Evolutionary conservation across 2,888 invertebrate species (phyloP), one percentile per base, ranked within the genome.

Genomic region (Dasysyrphus tricinctus): DNA sequence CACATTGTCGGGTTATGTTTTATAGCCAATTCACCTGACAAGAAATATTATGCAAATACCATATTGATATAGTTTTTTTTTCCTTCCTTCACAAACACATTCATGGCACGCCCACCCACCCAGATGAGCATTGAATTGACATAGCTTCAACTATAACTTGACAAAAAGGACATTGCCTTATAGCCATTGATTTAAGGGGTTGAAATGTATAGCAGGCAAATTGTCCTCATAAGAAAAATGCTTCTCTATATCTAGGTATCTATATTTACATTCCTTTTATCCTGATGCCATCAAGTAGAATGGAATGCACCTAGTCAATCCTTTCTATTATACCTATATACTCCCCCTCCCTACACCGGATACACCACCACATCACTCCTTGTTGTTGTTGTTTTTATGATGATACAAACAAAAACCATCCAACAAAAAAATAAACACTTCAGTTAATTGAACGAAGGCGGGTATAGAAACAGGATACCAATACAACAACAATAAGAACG

Each of bases 401-500:
- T 54, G n/a, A 54, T 19, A 49, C 16, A 65, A 39, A 69, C 37
- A 37, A 39, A 42, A 57, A 29, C 24, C 54, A 51, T 54, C n/a
- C 12, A 39, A 63, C 70, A 82, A 69, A 67, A 57, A 59, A 37
- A 47, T 39, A 80, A 84, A 84, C 80, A 80, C 84, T 84, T 76
- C 76, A 80, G 32, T 76, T 84, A 80, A 84, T 84, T 84, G 84
- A 80, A 80, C 80, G 44, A 79, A 57, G 44, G 44, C 9, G 51
- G 42, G 32, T 16, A 42, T 54, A 14, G 44, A 67, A 37, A 47
- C 29, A 39, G 54, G 24, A 47, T 11, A 34, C 11, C 47, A 12
- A 51, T 37, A 69, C 51, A 29, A 51, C 12, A 56, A 16, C 44
- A 44, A 19, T 54, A 44, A 3, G 65, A 42, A n/a, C n/a, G 16